These are phyloP conservation scores for Fopius arisanus DNA, from an alignment of 1,140 invertebrate species.

Conservation along the genomic window DNA sequence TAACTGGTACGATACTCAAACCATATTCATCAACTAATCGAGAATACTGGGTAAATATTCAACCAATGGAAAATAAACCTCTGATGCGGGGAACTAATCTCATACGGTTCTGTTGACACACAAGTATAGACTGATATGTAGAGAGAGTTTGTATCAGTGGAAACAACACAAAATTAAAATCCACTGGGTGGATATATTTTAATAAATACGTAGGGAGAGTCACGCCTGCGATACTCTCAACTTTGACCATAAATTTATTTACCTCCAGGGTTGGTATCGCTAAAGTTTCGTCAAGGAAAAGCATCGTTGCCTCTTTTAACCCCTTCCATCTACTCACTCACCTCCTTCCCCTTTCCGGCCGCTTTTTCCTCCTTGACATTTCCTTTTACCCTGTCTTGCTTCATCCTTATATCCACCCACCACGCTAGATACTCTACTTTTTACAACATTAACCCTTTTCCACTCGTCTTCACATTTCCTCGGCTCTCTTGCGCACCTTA, in stretches of 20 bases:
- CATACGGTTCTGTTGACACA: background rate
- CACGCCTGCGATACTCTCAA: constrained; percentile 56
- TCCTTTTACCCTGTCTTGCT: constrained; percentile 20
- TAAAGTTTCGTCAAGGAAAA: constrained; percentile 57
- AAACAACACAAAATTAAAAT: background rate
- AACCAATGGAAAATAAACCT: background rate
- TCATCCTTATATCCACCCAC: constrained; percentile 14
- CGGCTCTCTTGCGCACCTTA: background rate
- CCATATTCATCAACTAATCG: background rate
- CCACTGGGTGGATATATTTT: background rate
- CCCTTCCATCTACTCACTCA: background rate
- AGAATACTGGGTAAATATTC: background rate
- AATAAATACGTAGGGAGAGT: constrained; percentile 12
- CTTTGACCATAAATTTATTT: constrained; percentile 61
- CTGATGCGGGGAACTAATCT: background rate
- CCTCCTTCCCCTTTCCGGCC: constrained; percentile 20
- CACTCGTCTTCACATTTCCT: background rate
- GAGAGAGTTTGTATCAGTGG: background rate
- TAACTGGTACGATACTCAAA: no score
- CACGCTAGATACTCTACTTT: constrained; percentile 20
- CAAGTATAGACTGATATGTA: background rate
- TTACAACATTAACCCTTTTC: constrained; percentile 10
- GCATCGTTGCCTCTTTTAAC: constrained; percentile 29
- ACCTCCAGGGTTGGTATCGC: constrained; percentile 42
- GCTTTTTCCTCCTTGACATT: constrained; percentile 11